Evolutionary conservation across 2,888 invertebrate genomes (phyloP), one percentile per base, ranked within the genome.

Genomic region (Neoascia interrupta): DNA sequence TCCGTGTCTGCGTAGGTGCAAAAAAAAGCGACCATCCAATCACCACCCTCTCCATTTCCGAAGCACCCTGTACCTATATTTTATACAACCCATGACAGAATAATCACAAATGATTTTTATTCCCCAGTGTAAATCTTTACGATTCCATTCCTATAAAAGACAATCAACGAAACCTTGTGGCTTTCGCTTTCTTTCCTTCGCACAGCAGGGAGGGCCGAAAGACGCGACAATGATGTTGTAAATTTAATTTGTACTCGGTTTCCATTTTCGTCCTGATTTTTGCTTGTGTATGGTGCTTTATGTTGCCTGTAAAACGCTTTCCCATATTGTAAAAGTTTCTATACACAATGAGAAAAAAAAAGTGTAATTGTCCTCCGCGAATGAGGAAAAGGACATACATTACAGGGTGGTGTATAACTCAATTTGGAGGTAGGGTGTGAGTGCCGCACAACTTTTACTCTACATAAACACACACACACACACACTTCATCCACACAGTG

Each of bases 211-310:
- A 26, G 26, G 5, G 5, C 26, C 49, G 11, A 13, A 31, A 13
- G 28, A 13, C 39, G 34, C 54, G 37, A 41, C 58, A 58, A 64
- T 53, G 72, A 64, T 58, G 58, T 66, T 64, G 64, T 66, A 76
- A 74, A 64, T 72, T 53, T 53, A 72, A 60, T 76, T 64, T 53
- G 58, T 64, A 43, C 72, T 64, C 28, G 43, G 56, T 58, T 76
- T 76, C 72, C 47, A 18, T 53, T 60, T 51, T 60, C 53, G 51
- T 51, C 34, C 70, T 64, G 75, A 70, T 70, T 72, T 53, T 58
- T 64, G 15, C 54, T 43, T 54, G 47, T 56, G 60, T 54, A 18
- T 68, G 39, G 37, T 58, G 13, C 31, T 69, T 70, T 45, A 49
- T 73, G 31, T 37, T 45, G 58, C 51, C 64, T 45, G 66, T 63